A percentile compares a stretch with the other conserved stretches of the same genome.
phyloP scores from a whole-genome alignment of 2,888 invertebrate species.

The Dolichopus griseipennis region DNA sequence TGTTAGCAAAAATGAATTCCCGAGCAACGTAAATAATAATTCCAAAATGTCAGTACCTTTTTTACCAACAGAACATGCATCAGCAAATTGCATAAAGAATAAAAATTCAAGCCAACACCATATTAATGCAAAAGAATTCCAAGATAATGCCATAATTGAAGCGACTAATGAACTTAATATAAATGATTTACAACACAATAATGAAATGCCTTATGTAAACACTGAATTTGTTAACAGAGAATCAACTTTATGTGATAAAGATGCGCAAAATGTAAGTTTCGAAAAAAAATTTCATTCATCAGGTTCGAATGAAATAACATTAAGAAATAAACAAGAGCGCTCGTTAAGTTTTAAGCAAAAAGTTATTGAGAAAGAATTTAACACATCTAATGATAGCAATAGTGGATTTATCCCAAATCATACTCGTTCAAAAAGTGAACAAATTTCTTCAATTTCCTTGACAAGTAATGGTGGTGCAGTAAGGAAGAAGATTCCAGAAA shows the following conservation, averaged over 20 bases:
- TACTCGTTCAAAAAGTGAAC: constrained; percentile 22
- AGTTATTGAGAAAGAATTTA: neutral
- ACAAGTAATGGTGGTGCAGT: constrained; percentile 33
- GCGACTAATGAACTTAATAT: neutral
- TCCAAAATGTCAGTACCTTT: constrained; percentile 32
- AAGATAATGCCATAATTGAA: neutral
- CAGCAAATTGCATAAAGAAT: constrained; percentile 9
- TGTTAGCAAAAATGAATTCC: constrained; percentile 26
- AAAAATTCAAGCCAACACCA: constrained; percentile 11
- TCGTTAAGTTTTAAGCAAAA: constrained; percentile 18
- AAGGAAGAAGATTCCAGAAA: constrained; percentile 41
- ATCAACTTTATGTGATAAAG: constrained; percentile 33
- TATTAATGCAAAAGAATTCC: neutral
- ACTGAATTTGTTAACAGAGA: constrained; percentile 40
- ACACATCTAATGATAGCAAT: constrained; percentile 12
- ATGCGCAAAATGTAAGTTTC: neutral
- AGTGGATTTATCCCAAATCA: constrained; percentile 15
- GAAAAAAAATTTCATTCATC: neutral
- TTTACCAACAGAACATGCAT: constrained; percentile 30
- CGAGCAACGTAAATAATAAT: constrained; percentile 24
- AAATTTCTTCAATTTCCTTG: constrained; percentile 25
- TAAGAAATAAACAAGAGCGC: constrained; percentile 22
- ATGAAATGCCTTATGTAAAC: constrained; percentile 38
- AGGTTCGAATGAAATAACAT: neutral
- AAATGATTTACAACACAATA: constrained; percentile 21